Percentiles rank a stretch among this genome's conserved stretches.
phyloP scores from a whole-genome alignment of 2,113 vertebrate species.

The Elephas maximus region DNA sequence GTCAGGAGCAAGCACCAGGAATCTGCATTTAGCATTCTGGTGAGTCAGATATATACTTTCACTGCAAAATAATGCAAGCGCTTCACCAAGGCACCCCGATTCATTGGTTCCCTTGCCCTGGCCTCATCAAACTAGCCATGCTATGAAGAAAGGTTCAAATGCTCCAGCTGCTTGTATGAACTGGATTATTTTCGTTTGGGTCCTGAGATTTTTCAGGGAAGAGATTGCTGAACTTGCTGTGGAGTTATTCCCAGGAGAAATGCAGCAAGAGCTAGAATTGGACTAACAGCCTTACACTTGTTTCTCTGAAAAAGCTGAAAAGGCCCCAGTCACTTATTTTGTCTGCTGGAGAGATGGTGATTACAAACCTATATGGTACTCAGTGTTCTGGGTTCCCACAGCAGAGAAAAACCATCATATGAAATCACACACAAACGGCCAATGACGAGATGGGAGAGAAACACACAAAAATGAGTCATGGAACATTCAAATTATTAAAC shows the following conservation, averaged over 20 bases:
- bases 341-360: conserved; percentile 81
- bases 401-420: conserved; percentile 85
- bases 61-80: neutral
- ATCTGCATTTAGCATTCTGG: neutral
- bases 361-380: conserved; percentile 78
- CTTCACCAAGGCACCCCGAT: neutral
- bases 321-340: conserved; percentile 82
- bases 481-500: conserved; percentile 86
- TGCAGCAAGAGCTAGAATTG: conserved; percentile 77
- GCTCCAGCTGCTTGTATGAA: conserved; percentile 62
- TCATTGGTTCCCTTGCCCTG: neutral
- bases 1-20: neutral
- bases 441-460: conserved; percentile 78
- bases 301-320: conserved; percentile 84
- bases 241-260: no score
- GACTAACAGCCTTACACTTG: conserved; percentile 78
- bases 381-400: conserved; percentile 74
- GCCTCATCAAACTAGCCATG: neutral
- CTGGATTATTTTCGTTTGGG: conserved; percentile 61
- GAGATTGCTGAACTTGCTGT: conserved; percentile 27
- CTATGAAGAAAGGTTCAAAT: conserved; percentile 54
- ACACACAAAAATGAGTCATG: conserved; percentile 72
- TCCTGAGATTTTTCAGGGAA: conserved; percentile 74
- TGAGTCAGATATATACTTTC: neutral
- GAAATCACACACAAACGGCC: conserved; percentile 81